Base-by-base conservation (phyloP, 2,113 vertebrate genomes). In the Phocoena phocoena region DNA sequence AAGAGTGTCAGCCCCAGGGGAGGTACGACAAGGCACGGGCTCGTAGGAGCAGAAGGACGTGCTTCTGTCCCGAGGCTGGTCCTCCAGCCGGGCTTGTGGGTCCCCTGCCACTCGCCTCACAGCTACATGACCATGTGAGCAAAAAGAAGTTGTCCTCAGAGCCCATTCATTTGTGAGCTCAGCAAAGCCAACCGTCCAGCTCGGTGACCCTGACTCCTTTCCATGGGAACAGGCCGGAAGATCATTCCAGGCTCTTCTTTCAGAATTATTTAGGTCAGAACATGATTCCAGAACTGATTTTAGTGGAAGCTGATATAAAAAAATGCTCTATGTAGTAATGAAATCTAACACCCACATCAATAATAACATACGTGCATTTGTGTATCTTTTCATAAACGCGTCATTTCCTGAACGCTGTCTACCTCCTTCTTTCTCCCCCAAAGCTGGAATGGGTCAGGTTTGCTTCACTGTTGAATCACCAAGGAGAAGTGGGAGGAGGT, bases 341-440 rank as follows among this genome's bases (percentile, higher is more conserved):
- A 25, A 10, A 21, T 1, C 0, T 2, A 18, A 70, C 17, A 23
- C 23, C 41, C 8, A 2, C 2, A 23, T 26, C 23, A 10, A 2
- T 5, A 11, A 9, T 18, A 17, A 4, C 8, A 60, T 14, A 3
- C 1, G 4, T 0, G 36, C 1, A 3, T 23, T 20, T 44, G 23
- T 26, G 11, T 33, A 17, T n/a, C 6, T 28, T 26, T n/a, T 4
- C 8, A 5, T 8, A 6, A 21, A 58, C 36, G 26, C 1, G 0
- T 13, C 33, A 20, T 33, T 21, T 38, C 23, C 11, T 21, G n/a
- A 38, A 25, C 6, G 3, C 8, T 15, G 31, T 9, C 2, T 33
- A 5, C 15, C 41, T 21, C 36, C 17, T 80, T 15, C 76, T 11
- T 11, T 6, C 31, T 23, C 20, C n/a, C 20, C 20, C 4, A 11